Evolutionary conservation across 2,113 vertebrate species (phyloP).

Genomic region (Pelmatolapia mariae): DNA sequence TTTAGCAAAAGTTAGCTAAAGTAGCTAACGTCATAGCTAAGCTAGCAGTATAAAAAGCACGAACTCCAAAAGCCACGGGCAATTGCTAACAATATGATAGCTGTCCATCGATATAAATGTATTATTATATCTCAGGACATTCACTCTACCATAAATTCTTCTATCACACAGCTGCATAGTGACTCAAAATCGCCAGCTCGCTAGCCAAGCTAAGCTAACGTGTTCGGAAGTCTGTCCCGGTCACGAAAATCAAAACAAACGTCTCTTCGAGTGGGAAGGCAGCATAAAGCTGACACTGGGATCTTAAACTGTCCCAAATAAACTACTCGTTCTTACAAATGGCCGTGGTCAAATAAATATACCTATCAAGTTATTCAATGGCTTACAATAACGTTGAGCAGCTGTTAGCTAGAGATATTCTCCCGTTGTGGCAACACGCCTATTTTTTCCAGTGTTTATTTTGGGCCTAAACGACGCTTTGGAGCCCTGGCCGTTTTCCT

Average conservation of each 20-base stretch:
- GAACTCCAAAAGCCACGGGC: background rate
- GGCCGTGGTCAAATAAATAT: background rate
- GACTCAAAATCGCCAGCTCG: background rate
- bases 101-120: fast-evolving
- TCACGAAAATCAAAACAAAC: conserved; percentile 63
- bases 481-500: conserved; percentile 58
- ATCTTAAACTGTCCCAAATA: background rate
- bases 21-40: conserved; percentile 30
- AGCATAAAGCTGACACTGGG: background rate
- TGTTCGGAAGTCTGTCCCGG: conserved; percentile 17
- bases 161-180: background rate
- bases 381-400: background rate
- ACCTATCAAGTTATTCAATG: background rate
- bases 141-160: background rate
- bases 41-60: background rate
- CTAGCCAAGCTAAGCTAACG: conserved; percentile 48
- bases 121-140: no score
- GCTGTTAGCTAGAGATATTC: background rate
- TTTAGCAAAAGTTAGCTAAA: conserved; percentile 54
- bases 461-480: conserved; percentile 21
- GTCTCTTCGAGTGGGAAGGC: background rate
- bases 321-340: background rate
- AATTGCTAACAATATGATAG: background rate
- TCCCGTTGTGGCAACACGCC: conserved; percentile 38
- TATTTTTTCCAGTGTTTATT: conserved; percentile 44